Evolutionary conservation across 2,113 vertebrate species (phyloP), one percentile per base, ranked within the genome.

Genomic region (Bos javanicus): DNA sequence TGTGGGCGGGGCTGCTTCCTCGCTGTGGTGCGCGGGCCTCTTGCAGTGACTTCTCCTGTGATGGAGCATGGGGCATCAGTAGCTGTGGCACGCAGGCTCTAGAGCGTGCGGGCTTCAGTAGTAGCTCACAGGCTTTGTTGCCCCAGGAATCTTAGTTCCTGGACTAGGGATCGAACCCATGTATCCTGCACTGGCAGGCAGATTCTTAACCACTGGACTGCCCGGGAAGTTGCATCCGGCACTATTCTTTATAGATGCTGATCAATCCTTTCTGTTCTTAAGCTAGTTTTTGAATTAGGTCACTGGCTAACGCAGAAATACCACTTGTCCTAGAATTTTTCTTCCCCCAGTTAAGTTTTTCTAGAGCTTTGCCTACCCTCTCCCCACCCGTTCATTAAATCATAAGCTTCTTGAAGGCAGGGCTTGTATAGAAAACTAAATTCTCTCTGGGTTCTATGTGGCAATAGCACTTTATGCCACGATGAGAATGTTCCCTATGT

Each of bases 1-100:
- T 7, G 36, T 9, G 71, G 36, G 71, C 1, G 3, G 23, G 71
- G 3, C 71, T 76, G 36, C 71, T 25, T 39, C 36, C 71, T 74
- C 2, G 11, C 2, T 7, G 71, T 6, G 11, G 36, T 13, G 21
- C 0, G 10, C 0, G 1, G 21, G 10, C 71, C 23, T 23, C 36
- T 13, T 43, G 36, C 36, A 26, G 21, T 14, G 71, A 23, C 71
- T 43, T 43, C 36, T 26, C 36, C 2, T 76, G 17, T 36, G 23
- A 43, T 7, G 36, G 71, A 76, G 71, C 71, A 25, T 5, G 21
- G 71, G 71, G 10, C 36, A 4, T 76, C 71, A 26, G 71, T 6
- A 14, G 71, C 3, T 4, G 21, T 25, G 71, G 21, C 36, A 43
- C 3, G 3, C 71, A 26, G 71, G 23, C 71, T 26, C 36, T 25